Percentiles rank a stretch among this genome's conserved stretches.
Conservation (phyloP, 2,113 vertebrate species). For the Platysternon megacephalum region DNA sequence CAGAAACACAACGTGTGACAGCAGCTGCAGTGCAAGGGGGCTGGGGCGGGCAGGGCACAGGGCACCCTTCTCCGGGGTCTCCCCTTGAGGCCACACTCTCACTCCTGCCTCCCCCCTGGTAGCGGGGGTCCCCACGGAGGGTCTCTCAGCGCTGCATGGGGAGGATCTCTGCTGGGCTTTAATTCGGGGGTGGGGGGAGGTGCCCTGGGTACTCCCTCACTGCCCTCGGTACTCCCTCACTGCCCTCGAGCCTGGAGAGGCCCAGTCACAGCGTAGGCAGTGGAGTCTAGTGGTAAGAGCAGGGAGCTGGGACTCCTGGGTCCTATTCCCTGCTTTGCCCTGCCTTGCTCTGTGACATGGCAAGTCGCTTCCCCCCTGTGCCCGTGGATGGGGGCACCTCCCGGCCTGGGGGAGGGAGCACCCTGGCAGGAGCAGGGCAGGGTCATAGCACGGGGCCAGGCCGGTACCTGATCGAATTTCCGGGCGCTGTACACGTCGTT, state of each 20-base stretch:
- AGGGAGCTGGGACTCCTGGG: not conserved
- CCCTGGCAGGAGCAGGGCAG: too few relatives aligned
- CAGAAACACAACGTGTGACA: not conserved
- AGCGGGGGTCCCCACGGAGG: too few relatives aligned
- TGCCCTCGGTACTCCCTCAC: not conserved
- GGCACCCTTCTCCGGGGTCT: not conserved
- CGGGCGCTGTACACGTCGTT: slow-evolving; percentile 88
- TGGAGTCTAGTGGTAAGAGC: not conserved
- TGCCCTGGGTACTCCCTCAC: not conserved
- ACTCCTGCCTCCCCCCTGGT: not conserved
- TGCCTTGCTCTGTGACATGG: not conserved
- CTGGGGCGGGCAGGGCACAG: too few relatives aligned
- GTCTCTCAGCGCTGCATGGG: too few relatives aligned
- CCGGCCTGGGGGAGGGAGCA: not conserved
- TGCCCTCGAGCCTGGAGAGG: not conserved
- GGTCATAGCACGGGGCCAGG: not conserved
- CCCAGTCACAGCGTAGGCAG: not conserved
- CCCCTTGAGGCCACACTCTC: too few relatives aligned
- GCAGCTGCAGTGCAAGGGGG: too few relatives aligned
- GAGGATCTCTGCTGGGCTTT: not conserved
- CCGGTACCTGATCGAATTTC: slow-evolving; percentile 90
- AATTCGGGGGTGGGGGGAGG: too few relatives aligned
- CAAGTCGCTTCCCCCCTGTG: not conserved
- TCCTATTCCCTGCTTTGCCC: not conserved
- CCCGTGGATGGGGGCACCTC: not conserved